These are phyloP conservation scores for Bombylius major DNA, from an alignment of 2,888 invertebrate genomes.

Conservation along the genomic window DNA sequence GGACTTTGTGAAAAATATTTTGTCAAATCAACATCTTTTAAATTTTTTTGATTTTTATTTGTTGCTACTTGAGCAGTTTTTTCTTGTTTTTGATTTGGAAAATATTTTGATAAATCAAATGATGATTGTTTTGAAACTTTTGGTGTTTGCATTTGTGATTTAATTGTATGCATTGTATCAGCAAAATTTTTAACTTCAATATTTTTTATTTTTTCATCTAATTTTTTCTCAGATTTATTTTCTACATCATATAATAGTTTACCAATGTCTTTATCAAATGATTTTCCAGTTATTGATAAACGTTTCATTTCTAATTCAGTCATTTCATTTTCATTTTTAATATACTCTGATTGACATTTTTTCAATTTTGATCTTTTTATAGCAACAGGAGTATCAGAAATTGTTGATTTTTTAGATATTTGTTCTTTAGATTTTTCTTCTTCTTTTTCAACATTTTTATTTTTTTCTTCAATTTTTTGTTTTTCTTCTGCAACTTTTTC, in stretches of 20 bases:
- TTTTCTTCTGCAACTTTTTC: not conserved
- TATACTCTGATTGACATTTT: not conserved
- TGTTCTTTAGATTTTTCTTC: not conserved
- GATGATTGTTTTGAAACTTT: conserved; percentile 27
- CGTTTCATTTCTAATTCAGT: not conserved
- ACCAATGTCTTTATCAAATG: conserved; percentile 22
- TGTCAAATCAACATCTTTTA: conserved; percentile 34
- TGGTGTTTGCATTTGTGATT: conserved; percentile 29
- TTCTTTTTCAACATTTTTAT: not conserved
- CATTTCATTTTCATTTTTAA: not conserved
- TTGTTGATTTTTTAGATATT: not conserved
- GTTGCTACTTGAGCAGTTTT: conserved; percentile 22
- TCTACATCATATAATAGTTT: conserved; percentile 24
- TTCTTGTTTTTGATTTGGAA: conserved; percentile 31
- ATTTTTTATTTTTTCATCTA: conserved; percentile 29
- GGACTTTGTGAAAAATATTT: conserved; percentile 35
- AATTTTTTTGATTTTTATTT: conserved; percentile 34
- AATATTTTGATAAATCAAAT: conserved; percentile 34
- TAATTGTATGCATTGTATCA: conserved; percentile 33
- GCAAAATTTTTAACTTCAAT: conserved; percentile 33
- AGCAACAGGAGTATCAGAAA: not conserved
- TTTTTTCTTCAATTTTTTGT: not conserved
- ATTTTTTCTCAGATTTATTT: conserved; percentile 17
- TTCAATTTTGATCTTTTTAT: not conserved
- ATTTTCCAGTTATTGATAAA: conserved; percentile 4